Base-by-base conservation (phyloP, 1,140 invertebrate species). In the Lithobius niger region DNA sequence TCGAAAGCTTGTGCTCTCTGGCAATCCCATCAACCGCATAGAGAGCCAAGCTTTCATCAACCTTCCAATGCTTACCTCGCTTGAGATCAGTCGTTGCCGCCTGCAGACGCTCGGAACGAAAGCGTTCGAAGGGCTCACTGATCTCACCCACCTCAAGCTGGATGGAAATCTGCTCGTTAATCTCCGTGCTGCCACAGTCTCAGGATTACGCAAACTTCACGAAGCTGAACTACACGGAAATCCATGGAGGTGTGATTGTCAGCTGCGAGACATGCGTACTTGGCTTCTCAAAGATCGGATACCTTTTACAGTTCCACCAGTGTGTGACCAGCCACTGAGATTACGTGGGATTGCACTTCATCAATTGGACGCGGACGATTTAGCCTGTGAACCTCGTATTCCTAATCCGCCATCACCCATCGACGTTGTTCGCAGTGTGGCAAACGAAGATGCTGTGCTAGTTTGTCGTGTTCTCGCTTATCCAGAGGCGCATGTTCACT, bases 211-310 rank as follows among this genome's bases (percentile, higher is more conserved):
- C 15, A 58, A 76, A 44, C 69, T 92, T 31, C 80, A 85, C 57
- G 85, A 83, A 36, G 76, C 91, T 25, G 81, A 84, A 52, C 71
- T 93, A 24, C 82, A 92, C 64, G 82, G 82, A 62, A 94, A 94
- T 74, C 81, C 84, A 44, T 94, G 89, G 89, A 75, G 79, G 44
- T 94, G 89, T 68, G 86, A 92, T 66, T 94, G 89, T 66, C 77
- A 80, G 52, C 71, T 92, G 44, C 68, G 82, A 40, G 79, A 84
- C 59, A 70, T 93, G 61, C 78, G 86, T 57, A 69, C 74, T 22
- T 93, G 88, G 88, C 73, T 93, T 54, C 71, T 76, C 26, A 78
- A 80, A 62, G 82, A 81, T 62, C 82, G 81, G 63, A 79, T 82
- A 40, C 81, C 86, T 0, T 77, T 82, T 53, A 69, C 76, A 0